Percentiles rank a stretch among this genome's conserved stretches.
phyloP scores from a whole-genome alignment of 2,888 invertebrate species.

The Tetranychus truncatus region DNA sequence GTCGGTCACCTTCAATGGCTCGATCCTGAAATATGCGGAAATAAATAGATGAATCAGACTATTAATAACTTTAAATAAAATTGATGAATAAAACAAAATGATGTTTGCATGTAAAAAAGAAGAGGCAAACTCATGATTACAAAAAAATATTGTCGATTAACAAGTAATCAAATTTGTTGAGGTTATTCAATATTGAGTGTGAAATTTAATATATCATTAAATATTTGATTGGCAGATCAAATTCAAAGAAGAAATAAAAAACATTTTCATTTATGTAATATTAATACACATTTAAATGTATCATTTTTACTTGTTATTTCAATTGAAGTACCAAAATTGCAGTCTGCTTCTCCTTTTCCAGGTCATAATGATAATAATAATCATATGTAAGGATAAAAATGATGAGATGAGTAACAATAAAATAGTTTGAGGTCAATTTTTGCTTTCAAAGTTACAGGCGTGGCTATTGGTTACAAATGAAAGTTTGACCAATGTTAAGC shows the following conservation, averaged over 20 bases:
- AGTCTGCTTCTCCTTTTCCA: not conserved
- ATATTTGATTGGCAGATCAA: not conserved
- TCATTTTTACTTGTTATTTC: not conserved
- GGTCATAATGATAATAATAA: not conserved
- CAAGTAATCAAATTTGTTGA: not conserved
- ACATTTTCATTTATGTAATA: too few relatives aligned
- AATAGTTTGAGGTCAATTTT: not conserved
- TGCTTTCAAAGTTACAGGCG: not conserved
- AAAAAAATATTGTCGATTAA: slow-evolving; percentile 2
- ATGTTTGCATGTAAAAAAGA: not conserved
- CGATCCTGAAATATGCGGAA: slow-evolving; percentile 22
- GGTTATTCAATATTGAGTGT: not conserved
- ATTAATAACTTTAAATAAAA: not conserved
- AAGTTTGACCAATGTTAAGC: not conserved
- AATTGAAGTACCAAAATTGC: not conserved
- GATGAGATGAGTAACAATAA: not conserved
- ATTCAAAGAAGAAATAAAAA: not conserved
- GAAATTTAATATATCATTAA: not conserved
- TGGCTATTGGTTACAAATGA: not conserved
- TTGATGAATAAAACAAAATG: not conserved
- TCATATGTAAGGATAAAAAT: not conserved
- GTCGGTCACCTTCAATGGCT: slow-evolving; percentile 33
- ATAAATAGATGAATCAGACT: not conserved
- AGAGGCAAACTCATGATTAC: not conserved
- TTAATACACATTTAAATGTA: not conserved